Base-by-base conservation (phyloP, 1,140 invertebrate genomes). In the Drosophila truncata region DNA sequence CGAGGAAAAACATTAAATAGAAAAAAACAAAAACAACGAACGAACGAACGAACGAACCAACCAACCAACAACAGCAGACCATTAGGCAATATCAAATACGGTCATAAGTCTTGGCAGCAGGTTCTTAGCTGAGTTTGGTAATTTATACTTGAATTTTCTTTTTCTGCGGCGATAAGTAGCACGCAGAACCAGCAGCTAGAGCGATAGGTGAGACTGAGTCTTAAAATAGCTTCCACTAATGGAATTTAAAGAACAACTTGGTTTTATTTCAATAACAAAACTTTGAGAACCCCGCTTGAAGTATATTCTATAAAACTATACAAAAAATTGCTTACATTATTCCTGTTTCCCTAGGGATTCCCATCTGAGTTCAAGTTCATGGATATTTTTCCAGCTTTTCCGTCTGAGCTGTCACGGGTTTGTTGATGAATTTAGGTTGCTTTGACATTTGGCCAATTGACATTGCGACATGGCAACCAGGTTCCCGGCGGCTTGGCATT, bases 1-100 rank as follows among this genome's bases (percentile, higher is more conserved):
- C 66, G 66, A 64, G 72, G 76, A 87, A 81, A 87, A 87, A 79
- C 63, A 87, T 80, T 87, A 80, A 87, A 87, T 87, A 79, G 83
- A 87, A 87, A 73, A 80, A 62, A 20, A 20, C 20, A n/a, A 49
- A 27, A 44, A 2, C 47, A 49, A 67, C 27, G 14, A 49, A 58
- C 10, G 59, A 70, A 35, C 63, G 52, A 72, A 46, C 58, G 58
- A 35, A 23, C 52, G 18, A 75, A 47, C n/a, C n/a, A n/a, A n/a
- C 61, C 27, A 27, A 27, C 27, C 31, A 63, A 72, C 75, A 75
- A 66, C 67, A 54, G 67, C 60, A 67, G 78, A 70, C 80, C 76
- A 88, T 88, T 87, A 81, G 81, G 80, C 80, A 80, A 90, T 90
- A 75, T 81, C 84, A 81, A 90, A 88, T 90, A 88, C 85, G 78